phyloP scores from a whole-genome alignment of 2,113 vertebrate genomes.

The Callipepla squamata region DNA sequence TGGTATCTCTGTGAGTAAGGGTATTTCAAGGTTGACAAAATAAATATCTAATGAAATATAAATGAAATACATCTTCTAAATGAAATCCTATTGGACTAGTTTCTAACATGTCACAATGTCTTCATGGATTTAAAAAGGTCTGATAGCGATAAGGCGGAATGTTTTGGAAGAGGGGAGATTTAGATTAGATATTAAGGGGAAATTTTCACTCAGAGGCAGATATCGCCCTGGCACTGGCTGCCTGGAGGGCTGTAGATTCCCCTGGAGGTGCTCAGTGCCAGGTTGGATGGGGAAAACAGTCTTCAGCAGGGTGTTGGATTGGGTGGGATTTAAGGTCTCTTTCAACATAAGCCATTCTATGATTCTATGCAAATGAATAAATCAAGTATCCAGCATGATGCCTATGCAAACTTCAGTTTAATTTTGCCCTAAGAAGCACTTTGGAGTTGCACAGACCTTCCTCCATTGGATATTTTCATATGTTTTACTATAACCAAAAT shows the following conservation, averaged over 20 bases:
- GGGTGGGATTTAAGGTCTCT: not conserved
- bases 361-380: not conserved
- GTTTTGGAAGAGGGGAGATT: not conserved
- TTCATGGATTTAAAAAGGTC: not conserved
- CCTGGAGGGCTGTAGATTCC: not conserved
- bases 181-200: not conserved
- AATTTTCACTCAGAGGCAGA: not conserved
- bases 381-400: not conserved
- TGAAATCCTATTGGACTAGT: not conserved
- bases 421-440: not conserved
- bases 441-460: not conserved
- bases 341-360: not conserved
- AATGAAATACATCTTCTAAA: not conserved
- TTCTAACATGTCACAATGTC: not conserved
- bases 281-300: not conserved
- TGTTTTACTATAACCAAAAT: slow-evolving; percentile 4
- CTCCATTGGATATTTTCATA: not conserved
- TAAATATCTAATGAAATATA: not conserved
- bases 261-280: not conserved
- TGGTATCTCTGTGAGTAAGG: accelerated
- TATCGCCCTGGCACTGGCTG: not conserved
- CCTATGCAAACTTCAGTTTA: not conserved
- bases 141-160: not conserved
- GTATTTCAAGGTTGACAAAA: not conserved
- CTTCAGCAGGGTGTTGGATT: not conserved